Percentiles rank a stretch among this genome's conserved stretches.
These are phyloP conservation scores for Acleris cristana DNA, from an alignment of 2,888 invertebrate genomes.

Conservation along the genomic window DNA sequence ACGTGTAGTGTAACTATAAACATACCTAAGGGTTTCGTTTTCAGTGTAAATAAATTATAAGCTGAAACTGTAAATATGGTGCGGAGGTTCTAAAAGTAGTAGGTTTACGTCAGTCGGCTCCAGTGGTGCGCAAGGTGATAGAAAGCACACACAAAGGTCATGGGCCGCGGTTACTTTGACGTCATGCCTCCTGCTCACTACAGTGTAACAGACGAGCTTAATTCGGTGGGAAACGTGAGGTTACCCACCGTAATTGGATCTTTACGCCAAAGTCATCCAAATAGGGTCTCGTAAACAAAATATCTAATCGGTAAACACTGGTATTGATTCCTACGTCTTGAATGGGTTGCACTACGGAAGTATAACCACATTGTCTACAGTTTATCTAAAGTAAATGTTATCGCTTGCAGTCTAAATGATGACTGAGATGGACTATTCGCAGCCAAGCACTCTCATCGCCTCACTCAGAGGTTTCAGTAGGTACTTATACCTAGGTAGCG, in stretches of 20 bases:
- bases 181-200: conserved; percentile 31
- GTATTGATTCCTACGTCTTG: no score
- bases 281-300: neutral
- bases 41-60: conserved; percentile 20
- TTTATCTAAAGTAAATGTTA: no score
- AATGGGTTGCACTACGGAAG: no score
- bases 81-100: conserved; percentile 30
- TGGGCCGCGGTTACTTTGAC: conserved; percentile 38
- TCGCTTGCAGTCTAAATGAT: no score
- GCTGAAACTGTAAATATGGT: conserved; percentile 16
- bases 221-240: conserved; percentile 27
- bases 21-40: conserved; percentile 4
- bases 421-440: no score
- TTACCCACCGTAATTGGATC: conserved; percentile 16
- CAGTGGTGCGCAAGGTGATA: conserved; percentile 28
- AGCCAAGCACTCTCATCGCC: neutral
- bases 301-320: no score
- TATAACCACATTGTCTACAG: no score
- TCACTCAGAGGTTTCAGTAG: conserved; percentile 10
- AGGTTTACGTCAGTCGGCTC: conserved; percentile 26
- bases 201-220: conserved; percentile 31
- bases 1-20: neutral
- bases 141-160: conserved; percentile 40
- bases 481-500: neutral
- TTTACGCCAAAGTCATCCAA: conserved; percentile 9